Evolutionary conservation across 2,797 vertebrate genomes (phyloP), one percentile per base, ranked within the genome.

Genomic region (Sternarchorhynchus goeldii): DNA sequence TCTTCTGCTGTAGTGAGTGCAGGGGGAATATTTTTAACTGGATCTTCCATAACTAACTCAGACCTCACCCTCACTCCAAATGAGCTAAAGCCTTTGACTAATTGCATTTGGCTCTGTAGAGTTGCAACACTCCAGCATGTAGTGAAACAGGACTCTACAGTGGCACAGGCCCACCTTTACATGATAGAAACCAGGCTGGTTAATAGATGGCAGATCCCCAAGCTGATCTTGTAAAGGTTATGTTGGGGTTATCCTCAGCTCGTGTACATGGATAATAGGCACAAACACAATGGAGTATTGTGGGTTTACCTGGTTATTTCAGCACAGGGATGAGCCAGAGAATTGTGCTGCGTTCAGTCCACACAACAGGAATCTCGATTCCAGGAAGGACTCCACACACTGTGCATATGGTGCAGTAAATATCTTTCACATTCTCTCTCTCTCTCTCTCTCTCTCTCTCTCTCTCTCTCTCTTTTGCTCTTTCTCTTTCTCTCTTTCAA

Each of bases 231-330:
- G 17, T 39, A 70, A 77, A 77, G 77, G 53, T 31, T 50, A 60
- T 50, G 70, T 45, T 74, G 67, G 63, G 78, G 66, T 82, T 75
- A 77, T 55, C 62, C 32, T 74, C 62, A 50, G 78, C 80, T 82
- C 72, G 77, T 80, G 66, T 70, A 32, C 25, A 36, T 65, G 66
- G 63, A 68, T 75, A 66, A 63, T 36, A 21, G 31, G 50, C 67
- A 66, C 29, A 74, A 72, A 79, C 73, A 83, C 70, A 83, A 78
- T 84, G 36, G 75, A 31, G 25, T 64, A 78, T 77, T 88, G 76
- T 85, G 53, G 67, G 36, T 10, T 58, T 65, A 18, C 17, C 8
- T n/a, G n/a, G 63, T 80, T 45, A 57, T 83, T 82, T 36, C 57
- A 68, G 66, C 16, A 12, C 53, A 41, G 41, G 79, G 64, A 73